These are phyloP conservation scores for Eueides isabella DNA, from an alignment of 1,140 invertebrate species.

Conservation along the genomic window DNA sequence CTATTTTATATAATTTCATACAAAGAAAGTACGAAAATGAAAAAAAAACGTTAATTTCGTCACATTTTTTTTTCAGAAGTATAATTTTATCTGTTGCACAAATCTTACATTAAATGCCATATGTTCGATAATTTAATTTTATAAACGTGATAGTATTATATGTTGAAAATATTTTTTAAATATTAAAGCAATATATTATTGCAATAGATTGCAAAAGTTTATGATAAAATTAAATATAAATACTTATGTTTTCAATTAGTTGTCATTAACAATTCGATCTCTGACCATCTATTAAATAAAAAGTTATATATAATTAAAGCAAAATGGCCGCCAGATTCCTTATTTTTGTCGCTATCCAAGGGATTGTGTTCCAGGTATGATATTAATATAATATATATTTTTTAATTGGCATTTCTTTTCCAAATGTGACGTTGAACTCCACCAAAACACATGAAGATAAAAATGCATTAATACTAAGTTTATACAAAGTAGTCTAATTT, in stretches of 20 bases:
- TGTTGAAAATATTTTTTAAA: neutral
- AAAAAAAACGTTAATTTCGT: too few species aligned
- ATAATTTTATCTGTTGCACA: neutral
- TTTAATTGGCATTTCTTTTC: too few species aligned
- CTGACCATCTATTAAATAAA: neutral
- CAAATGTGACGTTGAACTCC: too few species aligned
- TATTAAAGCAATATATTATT: neutral
- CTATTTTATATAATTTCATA: too few species aligned
- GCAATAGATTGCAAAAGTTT: neutral
- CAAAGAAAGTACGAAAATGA: too few species aligned
- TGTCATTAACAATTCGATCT: constrained; percentile 3
- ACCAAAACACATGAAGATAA: too few species aligned
- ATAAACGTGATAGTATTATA: neutral
- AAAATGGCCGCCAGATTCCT: constrained; percentile 6
- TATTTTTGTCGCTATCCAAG: constrained; percentile 1
- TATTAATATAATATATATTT: too few species aligned
- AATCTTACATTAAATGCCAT: neutral
- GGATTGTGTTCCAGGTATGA: constrained; percentile 13
- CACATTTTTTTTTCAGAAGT: neutral
- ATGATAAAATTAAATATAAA: constrained; percentile 23
- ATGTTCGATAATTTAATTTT: neutral
- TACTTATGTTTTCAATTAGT: neutral
- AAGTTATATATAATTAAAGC: neutral
- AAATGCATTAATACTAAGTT: too few species aligned
- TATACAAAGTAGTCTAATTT: too few species aligned